Evolutionary conservation across 2,113 vertebrate genomes (phyloP).

Genomic region (Octodon degus): DNA sequence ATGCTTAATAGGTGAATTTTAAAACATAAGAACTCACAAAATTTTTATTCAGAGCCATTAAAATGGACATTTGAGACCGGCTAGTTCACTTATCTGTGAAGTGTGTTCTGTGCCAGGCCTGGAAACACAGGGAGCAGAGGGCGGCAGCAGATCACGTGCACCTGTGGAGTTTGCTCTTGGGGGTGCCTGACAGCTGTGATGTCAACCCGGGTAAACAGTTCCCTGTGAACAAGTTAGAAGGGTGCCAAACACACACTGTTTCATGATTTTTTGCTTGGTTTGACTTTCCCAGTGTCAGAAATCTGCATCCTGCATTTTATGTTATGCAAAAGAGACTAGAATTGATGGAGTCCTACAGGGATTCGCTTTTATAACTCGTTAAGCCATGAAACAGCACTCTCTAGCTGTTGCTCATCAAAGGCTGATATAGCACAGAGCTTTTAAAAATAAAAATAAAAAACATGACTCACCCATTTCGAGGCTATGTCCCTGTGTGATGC

Average conservation of each 20-base stretch:
- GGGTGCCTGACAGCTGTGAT: not conserved
- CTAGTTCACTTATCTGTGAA: not conserved
- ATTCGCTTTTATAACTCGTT: slow-evolving; percentile 14
- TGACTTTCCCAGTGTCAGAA: not conserved
- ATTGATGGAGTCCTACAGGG: not conserved
- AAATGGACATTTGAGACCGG: not conserved
- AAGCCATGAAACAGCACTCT: not conserved
- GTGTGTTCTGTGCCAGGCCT: not conserved
- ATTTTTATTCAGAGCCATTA: not conserved
- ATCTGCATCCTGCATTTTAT: not conserved
- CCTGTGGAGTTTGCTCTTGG: not conserved
- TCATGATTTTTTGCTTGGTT: not conserved
- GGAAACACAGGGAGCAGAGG: not conserved
- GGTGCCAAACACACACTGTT: not conserved
- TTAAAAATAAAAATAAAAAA: not conserved
- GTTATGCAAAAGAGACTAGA: not conserved
- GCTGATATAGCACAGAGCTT: not conserved
- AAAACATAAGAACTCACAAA: not conserved
- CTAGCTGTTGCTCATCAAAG: not conserved
- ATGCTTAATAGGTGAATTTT: not conserved
- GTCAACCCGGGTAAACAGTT: not conserved
- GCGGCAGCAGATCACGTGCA: not conserved
- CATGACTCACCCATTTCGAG: not conserved
- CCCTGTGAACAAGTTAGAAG: not conserved
- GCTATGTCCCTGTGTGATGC: not conserved